A percentile compares a stretch with the other conserved stretches of the same genome.
Conservation (phyloP, 2,888 invertebrate species). For the Apamea sordens region DNA sequence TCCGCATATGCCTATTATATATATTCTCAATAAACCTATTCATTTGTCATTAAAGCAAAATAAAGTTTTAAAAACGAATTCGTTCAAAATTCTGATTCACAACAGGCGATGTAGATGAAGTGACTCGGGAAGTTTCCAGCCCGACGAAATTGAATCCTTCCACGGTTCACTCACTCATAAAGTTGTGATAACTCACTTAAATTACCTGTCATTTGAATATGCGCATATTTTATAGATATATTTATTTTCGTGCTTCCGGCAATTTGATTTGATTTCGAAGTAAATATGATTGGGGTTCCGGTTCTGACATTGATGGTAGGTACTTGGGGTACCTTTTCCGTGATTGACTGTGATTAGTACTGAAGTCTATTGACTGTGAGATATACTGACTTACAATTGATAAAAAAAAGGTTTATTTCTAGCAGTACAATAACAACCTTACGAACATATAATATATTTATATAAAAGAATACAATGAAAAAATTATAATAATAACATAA, state of each 20-base stretch:
- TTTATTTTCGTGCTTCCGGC: slow-evolving; percentile 18
- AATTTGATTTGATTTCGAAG: slow-evolving; percentile 38
- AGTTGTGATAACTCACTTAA: slow-evolving; percentile 33
- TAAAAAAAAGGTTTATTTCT: too few species aligned
- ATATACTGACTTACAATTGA: neutral
- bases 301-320: slow-evolving; percentile 21
- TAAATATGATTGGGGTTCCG: slow-evolving; percentile 26
- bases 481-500: too few species aligned
- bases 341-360: neutral
- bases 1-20: too few species aligned
- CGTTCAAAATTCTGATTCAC: neutral
- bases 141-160: slow-evolving; percentile 35
- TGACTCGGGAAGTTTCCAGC: slow-evolving; percentile 10
- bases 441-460: too few species aligned
- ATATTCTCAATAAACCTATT: neutral
- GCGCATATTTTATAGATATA: slow-evolving; percentile 29
- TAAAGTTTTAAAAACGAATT: neutral
- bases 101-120: slow-evolving; percentile 11
- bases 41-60: neutral
- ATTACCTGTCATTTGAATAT: slow-evolving; percentile 53
- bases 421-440: too few species aligned
- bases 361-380: too few species aligned
- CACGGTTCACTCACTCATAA: slow-evolving; percentile 7
- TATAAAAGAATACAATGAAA: too few species aligned
- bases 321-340: neutral